Percentiles rank a stretch among this genome's conserved stretches.
Conservation (phyloP, 1,140 invertebrate species). For the Panulirus ornatus region DNA sequence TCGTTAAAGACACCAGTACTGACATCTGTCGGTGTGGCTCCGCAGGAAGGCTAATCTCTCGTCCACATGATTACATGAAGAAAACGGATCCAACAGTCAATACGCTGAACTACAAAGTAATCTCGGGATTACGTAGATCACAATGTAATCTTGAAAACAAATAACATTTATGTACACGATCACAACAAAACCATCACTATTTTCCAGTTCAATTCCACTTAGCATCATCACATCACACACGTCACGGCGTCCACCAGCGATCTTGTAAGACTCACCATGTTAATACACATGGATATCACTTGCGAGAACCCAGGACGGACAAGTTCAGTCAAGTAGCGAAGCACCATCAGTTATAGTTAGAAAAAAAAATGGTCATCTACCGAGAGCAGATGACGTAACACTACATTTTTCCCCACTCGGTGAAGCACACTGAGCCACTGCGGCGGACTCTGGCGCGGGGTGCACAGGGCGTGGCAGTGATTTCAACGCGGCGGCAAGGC, state of each 20-base stretch:
- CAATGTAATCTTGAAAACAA: too few relatives aligned
- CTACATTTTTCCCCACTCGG: not conserved
- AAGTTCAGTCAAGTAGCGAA: not conserved
- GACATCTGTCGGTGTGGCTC: too few relatives aligned
- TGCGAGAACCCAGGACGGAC: slow-evolving; percentile 21
- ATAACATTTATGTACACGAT: too few relatives aligned
- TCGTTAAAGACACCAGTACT: too few relatives aligned
- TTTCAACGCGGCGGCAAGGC: slow-evolving; percentile 25
- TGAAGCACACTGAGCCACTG: not conserved
- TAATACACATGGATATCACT: slow-evolving; percentile 61
- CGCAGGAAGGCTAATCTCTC: too few relatives aligned
- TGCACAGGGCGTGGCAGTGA: slow-evolving; percentile 11
- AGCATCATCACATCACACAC: not conserved
- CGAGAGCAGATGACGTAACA: not conserved
- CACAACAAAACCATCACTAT: not conserved
- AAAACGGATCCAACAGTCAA: too few relatives aligned
- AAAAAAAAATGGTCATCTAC: not conserved
- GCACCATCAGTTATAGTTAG: slow-evolving; percentile 39
- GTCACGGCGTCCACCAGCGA: not conserved
- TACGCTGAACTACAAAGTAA: too few relatives aligned
- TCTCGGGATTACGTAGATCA: too few relatives aligned
- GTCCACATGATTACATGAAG: too few relatives aligned
- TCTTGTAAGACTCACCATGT: slow-evolving; percentile 11
- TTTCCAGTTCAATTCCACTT: not conserved
- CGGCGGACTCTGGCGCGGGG: not conserved